phyloP scores from a whole-genome alignment of 2,888 invertebrate species.

The Tridacna gigas region DNA sequence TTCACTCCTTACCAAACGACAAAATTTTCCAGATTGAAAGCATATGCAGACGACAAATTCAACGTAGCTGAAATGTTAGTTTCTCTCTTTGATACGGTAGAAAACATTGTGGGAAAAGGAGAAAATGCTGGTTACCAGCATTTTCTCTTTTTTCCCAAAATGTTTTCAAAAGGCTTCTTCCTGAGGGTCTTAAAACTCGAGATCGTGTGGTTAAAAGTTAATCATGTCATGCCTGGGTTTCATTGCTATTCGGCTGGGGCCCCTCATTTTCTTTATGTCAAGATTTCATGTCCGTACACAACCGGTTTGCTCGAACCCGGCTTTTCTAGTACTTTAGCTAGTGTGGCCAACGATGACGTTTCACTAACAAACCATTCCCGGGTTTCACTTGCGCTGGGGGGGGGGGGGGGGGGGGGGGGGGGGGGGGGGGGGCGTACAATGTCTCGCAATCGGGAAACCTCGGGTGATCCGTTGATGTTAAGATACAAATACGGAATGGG shows the following conservation, averaged over 20 bases:
- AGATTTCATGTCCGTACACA: not conserved
- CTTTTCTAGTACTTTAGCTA: conserved; percentile 68
- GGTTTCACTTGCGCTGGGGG: conserved; percentile 72
- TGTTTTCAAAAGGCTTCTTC: not conserved
- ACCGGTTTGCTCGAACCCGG: not conserved
- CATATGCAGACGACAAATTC: too few species aligned
- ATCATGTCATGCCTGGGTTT: not conserved
- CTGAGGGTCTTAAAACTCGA: too few species aligned
- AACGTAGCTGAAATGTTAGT: too few species aligned
- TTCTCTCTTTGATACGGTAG: too few species aligned
- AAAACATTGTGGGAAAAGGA: too few species aligned
- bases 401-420: too few species aligned
- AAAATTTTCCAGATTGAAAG: too few species aligned
- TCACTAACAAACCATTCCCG: too few species aligned
- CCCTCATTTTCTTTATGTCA: not conserved
- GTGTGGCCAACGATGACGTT: too few species aligned
- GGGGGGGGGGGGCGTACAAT: conserved; percentile 77
- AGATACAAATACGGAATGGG: too few species aligned
- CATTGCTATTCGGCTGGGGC: not conserved
- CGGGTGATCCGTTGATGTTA: not conserved
- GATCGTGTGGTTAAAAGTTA: too few species aligned
- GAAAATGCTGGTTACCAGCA: conserved; percentile 7
- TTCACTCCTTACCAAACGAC: too few species aligned
- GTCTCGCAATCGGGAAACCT: conserved; percentile 79
- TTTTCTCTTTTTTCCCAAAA: not conserved